These are phyloP conservation scores for Leptosomus discolor DNA, from an alignment of 2,113 vertebrate genomes.

Conservation along the genomic window DNA sequence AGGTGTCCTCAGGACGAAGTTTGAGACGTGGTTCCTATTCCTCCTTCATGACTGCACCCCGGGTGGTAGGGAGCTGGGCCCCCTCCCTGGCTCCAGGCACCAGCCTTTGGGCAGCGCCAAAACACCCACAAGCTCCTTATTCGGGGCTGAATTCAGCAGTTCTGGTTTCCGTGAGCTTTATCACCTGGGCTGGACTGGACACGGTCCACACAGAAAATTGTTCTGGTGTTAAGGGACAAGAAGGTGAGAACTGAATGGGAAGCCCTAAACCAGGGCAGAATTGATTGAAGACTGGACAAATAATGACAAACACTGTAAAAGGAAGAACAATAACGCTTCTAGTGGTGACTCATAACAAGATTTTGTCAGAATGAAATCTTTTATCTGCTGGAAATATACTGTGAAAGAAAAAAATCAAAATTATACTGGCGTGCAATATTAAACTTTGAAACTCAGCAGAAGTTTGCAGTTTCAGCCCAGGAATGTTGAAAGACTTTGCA, in stretches of 20 bases:
- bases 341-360: background rate
- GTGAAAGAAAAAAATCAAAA: background rate
- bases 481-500: background rate
- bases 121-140: background rate
- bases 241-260: background rate
- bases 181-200: background rate
- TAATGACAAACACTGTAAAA: background rate
- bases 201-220: rapidly evolving
- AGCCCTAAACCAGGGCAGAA: background rate
- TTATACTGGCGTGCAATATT: background rate
- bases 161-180: background rate
- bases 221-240: rapidly evolving
- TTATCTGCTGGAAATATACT: background rate
- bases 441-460: background rate
- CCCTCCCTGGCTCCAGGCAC: background rate
- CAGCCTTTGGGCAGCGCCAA: too few species aligned
- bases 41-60: slow-evolving; percentile 41
- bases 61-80: background rate
- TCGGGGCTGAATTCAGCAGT: too few species aligned
- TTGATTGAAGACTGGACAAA: background rate
- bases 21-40: slow-evolving; percentile 7
- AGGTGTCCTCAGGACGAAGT: background rate
- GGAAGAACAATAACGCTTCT: background rate
- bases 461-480: background rate
- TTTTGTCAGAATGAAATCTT: background rate